Percentiles rank a stretch among this genome's conserved stretches.
Conservation (phyloP, 2,113 vertebrate genomes). For the Rallus limicola region DNA sequence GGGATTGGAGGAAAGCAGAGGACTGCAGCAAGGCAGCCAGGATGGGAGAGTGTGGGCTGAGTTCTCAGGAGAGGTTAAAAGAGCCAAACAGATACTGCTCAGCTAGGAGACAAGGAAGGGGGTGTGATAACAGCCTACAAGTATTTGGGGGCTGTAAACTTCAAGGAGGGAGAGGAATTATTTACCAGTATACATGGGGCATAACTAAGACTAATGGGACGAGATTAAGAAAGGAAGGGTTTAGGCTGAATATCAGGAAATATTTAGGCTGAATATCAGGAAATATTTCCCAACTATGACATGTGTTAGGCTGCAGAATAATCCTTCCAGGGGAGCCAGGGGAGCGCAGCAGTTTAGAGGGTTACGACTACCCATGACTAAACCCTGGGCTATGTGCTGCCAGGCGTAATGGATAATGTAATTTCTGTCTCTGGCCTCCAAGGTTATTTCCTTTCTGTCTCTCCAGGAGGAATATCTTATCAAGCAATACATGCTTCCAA, state of each 20-base stretch:
- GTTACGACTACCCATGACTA: conserved; percentile 5
- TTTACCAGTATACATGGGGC: neutral
- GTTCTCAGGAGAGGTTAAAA: neutral
- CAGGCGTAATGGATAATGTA: neutral
- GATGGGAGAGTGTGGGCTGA: neutral
- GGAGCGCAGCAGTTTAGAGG: neutral
- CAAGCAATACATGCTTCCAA: neutral
- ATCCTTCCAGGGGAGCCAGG: neutral
- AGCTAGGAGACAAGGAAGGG: neutral
- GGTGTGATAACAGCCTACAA: neutral
- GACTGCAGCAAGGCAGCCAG: fast-evolving
- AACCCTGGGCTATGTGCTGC: conserved; percentile 15
- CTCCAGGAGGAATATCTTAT: conserved; percentile 10
- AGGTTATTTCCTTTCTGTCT: conserved; percentile 12
- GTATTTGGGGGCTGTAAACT: conserved; percentile 9
- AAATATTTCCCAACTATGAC: conserved; percentile 17
- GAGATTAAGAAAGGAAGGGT: conserved; percentile 27
- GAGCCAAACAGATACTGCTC: neutral
- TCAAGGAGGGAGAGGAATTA: conserved; percentile 5
- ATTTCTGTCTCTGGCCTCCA: conserved; percentile 1
- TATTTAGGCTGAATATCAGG: conserved; percentile 11
- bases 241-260: conserved; percentile 9
- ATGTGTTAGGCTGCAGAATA: conserved; percentile 7
- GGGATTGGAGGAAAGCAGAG: neutral
- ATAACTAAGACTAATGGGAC: conserved; percentile 39